Percentiles rank a stretch among this genome's conserved stretches.
These are phyloP conservation scores for Phrynocephalus forsythii DNA, from an alignment of 2,797 vertebrate species.

Conservation along the genomic window DNA sequence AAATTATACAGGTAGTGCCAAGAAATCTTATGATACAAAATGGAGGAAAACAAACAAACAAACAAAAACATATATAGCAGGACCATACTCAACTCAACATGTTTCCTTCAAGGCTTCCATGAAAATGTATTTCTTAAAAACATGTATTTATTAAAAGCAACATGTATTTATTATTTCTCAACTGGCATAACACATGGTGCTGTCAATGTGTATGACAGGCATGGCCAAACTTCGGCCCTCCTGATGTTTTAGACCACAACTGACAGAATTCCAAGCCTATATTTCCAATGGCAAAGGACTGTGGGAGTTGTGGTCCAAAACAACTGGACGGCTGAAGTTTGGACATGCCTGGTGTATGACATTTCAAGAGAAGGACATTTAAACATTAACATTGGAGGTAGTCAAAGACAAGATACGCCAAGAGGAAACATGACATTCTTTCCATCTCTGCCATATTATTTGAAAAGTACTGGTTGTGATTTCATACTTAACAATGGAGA, in stretches of 20 bases:
- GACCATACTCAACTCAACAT: not conserved
- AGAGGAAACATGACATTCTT: no score
- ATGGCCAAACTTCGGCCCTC: no score
- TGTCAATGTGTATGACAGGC: no score
- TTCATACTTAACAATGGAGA: not conserved
- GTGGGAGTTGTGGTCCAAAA: no score
- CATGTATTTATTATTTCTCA: not conserved
- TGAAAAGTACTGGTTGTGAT: not conserved
- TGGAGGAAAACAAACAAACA: not conserved
- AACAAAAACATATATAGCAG: conserved; percentile 21
- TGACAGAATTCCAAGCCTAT: no score
- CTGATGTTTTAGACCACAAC: no score
- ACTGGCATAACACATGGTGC: not conserved
- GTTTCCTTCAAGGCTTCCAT: not conserved
- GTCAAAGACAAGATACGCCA: not conserved
- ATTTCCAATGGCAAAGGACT: no score
- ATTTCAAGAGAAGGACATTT: not conserved
- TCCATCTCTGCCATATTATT: not conserved
- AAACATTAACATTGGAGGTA: not conserved
- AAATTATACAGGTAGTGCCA: conserved; percentile 17
- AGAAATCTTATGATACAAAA: conserved; percentile 35
- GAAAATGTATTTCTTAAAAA: not conserved
- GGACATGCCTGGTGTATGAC: no score
- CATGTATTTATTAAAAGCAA: not conserved
- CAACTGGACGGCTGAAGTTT: no score